phyloP scores from a whole-genome alignment of 1,140 invertebrate genomes.

The Zeugodacus cucurbitae region DNA sequence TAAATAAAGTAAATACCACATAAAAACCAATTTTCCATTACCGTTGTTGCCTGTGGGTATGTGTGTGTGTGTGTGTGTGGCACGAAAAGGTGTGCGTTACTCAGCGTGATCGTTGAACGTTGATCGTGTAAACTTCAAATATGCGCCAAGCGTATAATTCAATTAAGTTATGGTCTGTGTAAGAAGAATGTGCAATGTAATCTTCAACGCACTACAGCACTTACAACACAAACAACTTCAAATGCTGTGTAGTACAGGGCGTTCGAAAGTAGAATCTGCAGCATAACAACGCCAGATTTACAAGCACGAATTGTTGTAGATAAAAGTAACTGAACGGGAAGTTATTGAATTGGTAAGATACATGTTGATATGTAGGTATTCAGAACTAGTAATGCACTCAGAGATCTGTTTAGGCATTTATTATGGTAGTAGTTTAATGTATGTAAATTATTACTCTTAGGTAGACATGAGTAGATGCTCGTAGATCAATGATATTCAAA shows the following conservation, averaged over 20 bases:
- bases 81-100: not conserved
- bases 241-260: not conserved
- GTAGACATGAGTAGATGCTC: not conserved
- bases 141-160: not conserved
- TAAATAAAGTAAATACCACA: not conserved
- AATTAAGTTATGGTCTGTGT: not conserved
- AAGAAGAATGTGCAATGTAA: not conserved
- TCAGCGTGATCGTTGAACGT: not conserved
- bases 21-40: not conserved
- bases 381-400: not conserved
- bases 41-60: not conserved
- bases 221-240: not conserved
- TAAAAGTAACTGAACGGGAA: not conserved
- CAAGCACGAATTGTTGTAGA: not conserved
- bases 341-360: not conserved
- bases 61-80: not conserved
- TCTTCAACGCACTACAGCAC: not conserved
- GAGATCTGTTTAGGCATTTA: not conserved
- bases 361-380: not conserved
- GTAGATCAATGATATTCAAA: too few species aligned
- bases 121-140: slow-evolving; percentile 10
- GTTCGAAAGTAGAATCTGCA: not conserved
- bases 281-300: not conserved
- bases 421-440: not conserved
- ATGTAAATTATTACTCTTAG: not conserved